phyloP scores from a whole-genome alignment of 2,113 vertebrate species.

The Hyla sarda region DNA sequence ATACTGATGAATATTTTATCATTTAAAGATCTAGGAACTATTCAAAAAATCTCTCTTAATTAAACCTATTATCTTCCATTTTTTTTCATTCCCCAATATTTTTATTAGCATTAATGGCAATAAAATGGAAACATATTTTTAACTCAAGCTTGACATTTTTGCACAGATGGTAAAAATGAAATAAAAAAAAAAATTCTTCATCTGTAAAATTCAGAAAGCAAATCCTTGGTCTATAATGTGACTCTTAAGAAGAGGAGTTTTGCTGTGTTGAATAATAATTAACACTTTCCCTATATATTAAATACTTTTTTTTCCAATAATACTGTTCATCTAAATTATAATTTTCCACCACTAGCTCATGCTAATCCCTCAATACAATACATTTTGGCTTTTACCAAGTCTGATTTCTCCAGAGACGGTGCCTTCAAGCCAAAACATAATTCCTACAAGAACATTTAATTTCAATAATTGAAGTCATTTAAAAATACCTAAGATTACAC shows the following conservation, averaged over 20 bases:
- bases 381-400: slow-evolving; percentile 31
- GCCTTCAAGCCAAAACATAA: slow-evolving; percentile 13
- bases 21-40: not conserved
- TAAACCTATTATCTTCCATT: not conserved
- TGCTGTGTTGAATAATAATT: not conserved
- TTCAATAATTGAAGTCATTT: not conserved
- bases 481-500: slow-evolving; percentile 16
- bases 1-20: too few species aligned
- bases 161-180: slow-evolving; percentile 42
- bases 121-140: slow-evolving; percentile 53
- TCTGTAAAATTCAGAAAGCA: slow-evolving; percentile 57
- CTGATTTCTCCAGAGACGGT: not conserved
- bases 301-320: slow-evolving; percentile 1
- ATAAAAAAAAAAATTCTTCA: slow-evolving; percentile 62
- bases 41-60: slow-evolving; percentile 6
- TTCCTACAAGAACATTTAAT: not conserved
- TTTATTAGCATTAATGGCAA: slow-evolving; percentile 20
- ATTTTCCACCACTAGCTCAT: slow-evolving; percentile 17
- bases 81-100: slow-evolving; percentile 57
- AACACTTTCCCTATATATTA: not conserved
- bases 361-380: slow-evolving; percentile 3
- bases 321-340: slow-evolving; percentile 9
- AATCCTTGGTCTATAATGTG: not conserved
- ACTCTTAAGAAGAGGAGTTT: not conserved
- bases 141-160: slow-evolving; percentile 57